Evolutionary conservation across 1,140 invertebrate species (phyloP).

Genomic region (Solenopsis fugax): DNA sequence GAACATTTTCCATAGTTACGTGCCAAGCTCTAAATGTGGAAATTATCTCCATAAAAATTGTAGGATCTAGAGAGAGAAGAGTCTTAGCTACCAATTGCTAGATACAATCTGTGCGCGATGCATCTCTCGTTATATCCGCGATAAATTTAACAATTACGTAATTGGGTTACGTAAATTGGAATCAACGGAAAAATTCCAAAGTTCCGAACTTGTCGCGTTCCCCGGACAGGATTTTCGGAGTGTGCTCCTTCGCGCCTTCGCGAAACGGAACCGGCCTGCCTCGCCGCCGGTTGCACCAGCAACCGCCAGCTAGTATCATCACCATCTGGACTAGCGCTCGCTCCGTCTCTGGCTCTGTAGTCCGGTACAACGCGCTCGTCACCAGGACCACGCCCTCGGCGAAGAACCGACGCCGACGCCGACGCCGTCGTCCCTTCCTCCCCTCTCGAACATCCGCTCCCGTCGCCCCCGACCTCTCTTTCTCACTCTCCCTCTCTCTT

Average conservation of each 20-base stretch:
- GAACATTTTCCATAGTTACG: not conserved
- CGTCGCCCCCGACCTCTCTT: slow-evolving; percentile 29
- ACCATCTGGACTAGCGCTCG: slow-evolving; percentile 32
- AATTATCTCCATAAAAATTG: not conserved
- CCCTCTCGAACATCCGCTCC: slow-evolving; percentile 52
- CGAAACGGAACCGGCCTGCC: not conserved
- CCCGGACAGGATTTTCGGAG: not conserved
- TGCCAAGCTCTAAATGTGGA: not conserved
- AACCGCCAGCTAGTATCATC: slow-evolving; percentile 9
- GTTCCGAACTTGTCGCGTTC: not conserved
- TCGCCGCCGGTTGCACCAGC: not conserved
- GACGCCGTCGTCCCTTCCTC: slow-evolving; percentile 65
- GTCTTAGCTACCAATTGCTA: not conserved
- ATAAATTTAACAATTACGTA: slow-evolving; percentile 37
- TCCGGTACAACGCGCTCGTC: slow-evolving; percentile 69
- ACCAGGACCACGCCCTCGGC: slow-evolving; percentile 81
- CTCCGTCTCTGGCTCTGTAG: slow-evolving; percentile 44
- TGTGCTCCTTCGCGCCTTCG: too few relatives aligned
- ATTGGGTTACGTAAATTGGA: not conserved
- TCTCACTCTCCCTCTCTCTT: slow-evolving; percentile 16
- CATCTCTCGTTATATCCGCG: not conserved
- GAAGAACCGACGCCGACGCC: slow-evolving; percentile 76
- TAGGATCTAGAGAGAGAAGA: not conserved
- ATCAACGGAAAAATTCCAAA: not conserved
- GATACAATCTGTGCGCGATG: not conserved